Base-by-base conservation (phyloP, 2,113 vertebrate species). In the Collichthys lucidus region DNA sequence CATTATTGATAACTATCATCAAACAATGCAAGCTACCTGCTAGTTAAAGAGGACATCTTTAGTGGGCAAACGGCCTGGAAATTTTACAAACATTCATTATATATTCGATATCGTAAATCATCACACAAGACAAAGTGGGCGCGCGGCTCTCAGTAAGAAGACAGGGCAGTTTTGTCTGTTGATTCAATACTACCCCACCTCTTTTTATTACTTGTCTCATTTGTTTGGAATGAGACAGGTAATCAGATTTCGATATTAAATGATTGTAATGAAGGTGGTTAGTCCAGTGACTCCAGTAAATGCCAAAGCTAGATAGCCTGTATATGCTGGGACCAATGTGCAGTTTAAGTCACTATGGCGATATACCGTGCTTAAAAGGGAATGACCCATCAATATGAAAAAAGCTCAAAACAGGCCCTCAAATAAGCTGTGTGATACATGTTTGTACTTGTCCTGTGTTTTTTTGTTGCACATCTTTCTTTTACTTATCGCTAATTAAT, bases 1-100 rank as follows among this genome's bases (percentile, higher is more conserved):
- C 49, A 87, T 89, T 88, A 87, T 84, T 88, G 71, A 91, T 89
- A 77, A 82, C 82, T 77, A 74, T 86, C 83, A 83, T 78, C 75
- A 80, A 81, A 79, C 74, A 63, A 68, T 63, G 72, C 70, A 19
- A 16, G 1, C 82, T 75, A 74, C 77, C 77, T 80, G 77, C 76
- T 71, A 14, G 42, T 82, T 78, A 74, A 80, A 68, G 57, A 72
- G 77, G 35, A 42, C 66, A 20, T 80, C 74, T 82, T 87, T 73
- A 77, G 74, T 14, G 17, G 42, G 74, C 73, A 80, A 82, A 85
- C 76, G 64, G 83, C 70, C 79, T 81, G 55, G 75, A 75, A 80
- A 79, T 55, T 40, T 56, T 56, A 46, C 85, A 86, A 89, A 85
- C 80, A 88, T 88, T 80, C 50, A 57, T 91, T 83, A 83, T 17